phyloP scores from a whole-genome alignment of 2,113 vertebrate genomes.

The Lamprologus ornatipinnis region DNA sequence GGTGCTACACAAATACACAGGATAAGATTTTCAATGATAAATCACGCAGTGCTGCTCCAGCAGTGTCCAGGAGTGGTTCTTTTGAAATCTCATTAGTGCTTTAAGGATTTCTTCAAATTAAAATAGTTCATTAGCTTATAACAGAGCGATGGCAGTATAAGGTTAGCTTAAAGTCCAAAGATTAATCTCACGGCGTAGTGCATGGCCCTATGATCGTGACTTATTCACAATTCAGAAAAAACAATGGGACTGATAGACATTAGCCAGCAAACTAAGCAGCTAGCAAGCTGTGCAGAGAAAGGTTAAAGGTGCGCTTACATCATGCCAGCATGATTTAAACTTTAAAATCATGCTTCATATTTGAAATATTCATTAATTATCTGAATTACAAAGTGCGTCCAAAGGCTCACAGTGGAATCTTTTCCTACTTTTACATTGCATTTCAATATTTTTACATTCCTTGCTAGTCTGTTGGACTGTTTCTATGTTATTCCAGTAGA shows the following conservation, averaged over 20 bases:
- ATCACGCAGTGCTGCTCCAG: neutral
- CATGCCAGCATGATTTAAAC: fast-evolving
- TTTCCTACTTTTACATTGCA: neutral
- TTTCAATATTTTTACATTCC: neutral
- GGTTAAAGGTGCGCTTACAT: neutral
- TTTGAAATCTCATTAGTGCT: neutral
- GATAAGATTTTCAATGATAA: neutral
- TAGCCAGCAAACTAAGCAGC: neutral
- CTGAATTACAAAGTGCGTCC: fast-evolving
- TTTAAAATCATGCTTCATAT: neutral
- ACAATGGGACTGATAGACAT: neutral
- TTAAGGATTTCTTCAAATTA: neutral
- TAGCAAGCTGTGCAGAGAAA: neutral
- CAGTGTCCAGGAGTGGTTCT: neutral
- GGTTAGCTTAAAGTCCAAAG: neutral
- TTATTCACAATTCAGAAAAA: neutral
- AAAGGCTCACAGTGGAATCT: neutral
- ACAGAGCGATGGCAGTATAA: neutral
- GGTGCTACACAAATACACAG: neutral
- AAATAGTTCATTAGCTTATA: neutral
- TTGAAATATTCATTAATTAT: neutral
- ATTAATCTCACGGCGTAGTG: fast-evolving
- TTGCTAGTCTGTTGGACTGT: neutral
- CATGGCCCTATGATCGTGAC: neutral
- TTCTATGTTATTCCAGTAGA: neutral